Base-by-base conservation (phyloP, 2,888 invertebrate species). In the Mermis nigrescens region DNA sequence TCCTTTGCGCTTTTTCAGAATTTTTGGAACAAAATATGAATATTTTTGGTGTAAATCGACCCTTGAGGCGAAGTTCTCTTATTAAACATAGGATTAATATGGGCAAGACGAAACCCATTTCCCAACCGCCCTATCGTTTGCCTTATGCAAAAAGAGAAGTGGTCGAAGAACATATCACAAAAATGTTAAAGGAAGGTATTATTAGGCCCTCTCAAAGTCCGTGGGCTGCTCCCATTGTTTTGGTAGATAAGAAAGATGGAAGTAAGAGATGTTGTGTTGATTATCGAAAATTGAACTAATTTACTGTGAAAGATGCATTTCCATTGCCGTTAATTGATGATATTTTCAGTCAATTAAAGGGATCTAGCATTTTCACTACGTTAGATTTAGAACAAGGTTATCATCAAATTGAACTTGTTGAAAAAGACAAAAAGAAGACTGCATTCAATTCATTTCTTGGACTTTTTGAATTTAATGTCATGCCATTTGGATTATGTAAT, bases 161-260 rank as follows among this genome's bases (percentile, higher is more conserved):
- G 19, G 19, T 38, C 19, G 38, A 38, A 38, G 38, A 38, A 38
- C 38, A 38, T 19, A 28, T 57, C 29, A 4, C 24, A 7, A 31
- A 57, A 12, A 32, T 57, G 28, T 4, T 38, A n/a, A 4, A 38
- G 27, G 26, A 46, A 46, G 56, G 51, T 19, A 58, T 63, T 22
- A 58, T 60, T 46, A 60, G 62, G 38, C 67, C 63, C 1, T 69
- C 68, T 2, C 60, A 59, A 2, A 67, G 67, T 31, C 70, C 72
- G 0, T 74, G 69, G 69, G 64, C 67, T 7, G 64, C 68, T 1
- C 72, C 71, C 0, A 64, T 71, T 3, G 68, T 72, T 4, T 53
- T 73, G 1, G 70, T 71, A 1, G 64, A 63, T 22, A 74, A 72
- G 63, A 69, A 68, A 58, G 63, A 67, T 57, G 66, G 62, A 31